These are phyloP conservation scores for Geococcyx californianus DNA, from an alignment of 2,113 vertebrate genomes.

Conservation along the genomic window DNA sequence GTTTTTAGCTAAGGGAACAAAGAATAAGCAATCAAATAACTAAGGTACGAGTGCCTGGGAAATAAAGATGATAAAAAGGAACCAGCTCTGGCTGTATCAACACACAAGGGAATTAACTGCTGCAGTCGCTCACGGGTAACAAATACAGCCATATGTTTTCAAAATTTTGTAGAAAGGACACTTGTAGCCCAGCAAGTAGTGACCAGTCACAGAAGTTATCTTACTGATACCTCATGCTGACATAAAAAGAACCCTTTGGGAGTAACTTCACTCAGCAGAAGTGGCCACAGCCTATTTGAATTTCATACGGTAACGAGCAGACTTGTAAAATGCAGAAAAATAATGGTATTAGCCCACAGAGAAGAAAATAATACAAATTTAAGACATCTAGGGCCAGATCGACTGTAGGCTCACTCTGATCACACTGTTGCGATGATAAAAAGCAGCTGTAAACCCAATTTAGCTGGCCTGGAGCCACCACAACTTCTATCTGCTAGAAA, in stretches of 20 bases:
- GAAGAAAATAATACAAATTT: slow-evolving; percentile 21
- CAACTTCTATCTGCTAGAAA: not conserved
- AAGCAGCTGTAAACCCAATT: slow-evolving; percentile 3
- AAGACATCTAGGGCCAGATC: slow-evolving; percentile 1
- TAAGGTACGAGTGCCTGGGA: not conserved
- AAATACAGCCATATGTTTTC: not conserved
- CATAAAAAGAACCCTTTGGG: not conserved
- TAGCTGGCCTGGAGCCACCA: not conserved
- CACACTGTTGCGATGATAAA: slow-evolving; percentile 10
- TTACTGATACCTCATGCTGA: not conserved
- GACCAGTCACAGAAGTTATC: not conserved
- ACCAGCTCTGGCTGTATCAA: not conserved
- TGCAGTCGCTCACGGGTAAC: not conserved
- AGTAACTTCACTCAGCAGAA: not conserved
- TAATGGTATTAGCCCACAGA: not conserved
- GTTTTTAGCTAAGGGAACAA: not conserved
- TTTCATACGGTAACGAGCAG: not conserved
- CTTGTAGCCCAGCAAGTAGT: not conserved
- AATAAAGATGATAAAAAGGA: not conserved
- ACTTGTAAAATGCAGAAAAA: slow-evolving; percentile 13
- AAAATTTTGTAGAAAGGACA: not conserved
- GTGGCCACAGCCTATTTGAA: not conserved
- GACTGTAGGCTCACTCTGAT: not conserved
- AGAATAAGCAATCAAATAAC: not conserved
- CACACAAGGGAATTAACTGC: not conserved